Conservation (phyloP, 2,888 invertebrate species). For the Luperina testacea region DNA sequence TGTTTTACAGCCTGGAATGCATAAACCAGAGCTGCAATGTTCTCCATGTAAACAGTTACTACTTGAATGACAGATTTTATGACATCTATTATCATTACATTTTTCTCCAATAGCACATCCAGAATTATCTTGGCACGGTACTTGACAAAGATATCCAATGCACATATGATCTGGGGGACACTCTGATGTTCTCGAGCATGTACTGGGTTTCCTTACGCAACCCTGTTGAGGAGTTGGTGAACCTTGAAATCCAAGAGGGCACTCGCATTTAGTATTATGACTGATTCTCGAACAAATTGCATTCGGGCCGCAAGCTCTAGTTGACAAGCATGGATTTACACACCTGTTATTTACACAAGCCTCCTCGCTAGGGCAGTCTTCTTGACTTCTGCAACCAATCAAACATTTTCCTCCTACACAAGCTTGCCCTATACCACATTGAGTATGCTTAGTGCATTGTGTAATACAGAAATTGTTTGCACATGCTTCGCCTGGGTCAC, state of each 20-base stretch:
- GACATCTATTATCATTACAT: conserved; percentile 94
- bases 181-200: conserved; percentile 92
- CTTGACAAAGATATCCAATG: conserved; percentile 93
- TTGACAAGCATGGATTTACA: conserved; percentile 94
- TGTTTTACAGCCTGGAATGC: conserved; percentile 95
- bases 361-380: conserved; percentile 93
- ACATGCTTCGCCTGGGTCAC: conserved; percentile 94
- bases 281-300: conserved; percentile 94
- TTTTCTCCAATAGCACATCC: conserved; percentile 96
- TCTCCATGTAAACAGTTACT: conserved; percentile 97
- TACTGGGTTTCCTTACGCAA: conserved; percentile 94
- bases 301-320: conserved; percentile 95
- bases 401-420: conserved; percentile 95
- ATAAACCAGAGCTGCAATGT: conserved; percentile 95
- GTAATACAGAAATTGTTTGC: conserved; percentile 94
- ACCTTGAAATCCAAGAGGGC: conserved; percentile 96
- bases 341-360: conserved; percentile 96
- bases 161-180: conserved; percentile 95
- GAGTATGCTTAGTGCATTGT: conserved; percentile 95
- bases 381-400: conserved; percentile 95
- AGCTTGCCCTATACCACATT: conserved; percentile 94
- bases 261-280: conserved; percentile 94
- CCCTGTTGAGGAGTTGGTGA: conserved; percentile 97
- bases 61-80: conserved; percentile 96
- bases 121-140: conserved; percentile 93